A percentile compares a stretch with the other conserved stretches of the same genome.
Conservation (phyloP, 2,888 invertebrate species). For the Romanomermis culicivorax region DNA sequence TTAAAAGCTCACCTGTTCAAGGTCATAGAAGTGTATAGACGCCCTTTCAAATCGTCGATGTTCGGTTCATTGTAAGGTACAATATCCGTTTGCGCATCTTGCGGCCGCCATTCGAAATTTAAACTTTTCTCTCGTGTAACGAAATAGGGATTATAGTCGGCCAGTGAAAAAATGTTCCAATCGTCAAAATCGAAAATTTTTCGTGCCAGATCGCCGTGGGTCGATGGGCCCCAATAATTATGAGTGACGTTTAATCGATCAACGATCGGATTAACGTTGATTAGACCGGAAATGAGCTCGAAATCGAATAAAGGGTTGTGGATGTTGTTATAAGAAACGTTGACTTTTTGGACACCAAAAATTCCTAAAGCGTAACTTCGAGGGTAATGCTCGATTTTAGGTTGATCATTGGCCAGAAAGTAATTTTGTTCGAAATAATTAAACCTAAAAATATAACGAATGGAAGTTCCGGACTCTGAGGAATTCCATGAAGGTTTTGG, state of each 20-base stretch:
- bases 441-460: constrained; percentile 21
- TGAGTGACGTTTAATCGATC: constrained; percentile 65
- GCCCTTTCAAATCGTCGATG: constrained; percentile 22
- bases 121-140: constrained; percentile 41
- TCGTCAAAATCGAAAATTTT: constrained; percentile 93
- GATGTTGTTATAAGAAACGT: constrained; percentile 67
- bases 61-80: constrained; percentile 16
- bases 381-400: constrained; percentile 28
- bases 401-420: constrained; percentile 13
- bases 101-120: constrained; percentile 22
- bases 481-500: background rate
- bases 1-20: too few species aligned
- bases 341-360: constrained; percentile 78
- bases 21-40: constrained; percentile 20
- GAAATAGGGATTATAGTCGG: constrained; percentile 66
- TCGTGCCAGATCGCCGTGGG: constrained; percentile 43
- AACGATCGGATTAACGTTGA: constrained; percentile 40
- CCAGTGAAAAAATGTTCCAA: constrained; percentile 93
- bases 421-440: constrained; percentile 23
- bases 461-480: constrained; percentile 16
- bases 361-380: constrained; percentile 71
- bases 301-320: constrained; percentile 52
- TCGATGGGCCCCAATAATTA: constrained; percentile 83
- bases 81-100: background rate
- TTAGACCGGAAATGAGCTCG: constrained; percentile 60